phyloP scores from a whole-genome alignment of 2,113 vertebrate genomes.

The Pterophyllum scalare region DNA sequence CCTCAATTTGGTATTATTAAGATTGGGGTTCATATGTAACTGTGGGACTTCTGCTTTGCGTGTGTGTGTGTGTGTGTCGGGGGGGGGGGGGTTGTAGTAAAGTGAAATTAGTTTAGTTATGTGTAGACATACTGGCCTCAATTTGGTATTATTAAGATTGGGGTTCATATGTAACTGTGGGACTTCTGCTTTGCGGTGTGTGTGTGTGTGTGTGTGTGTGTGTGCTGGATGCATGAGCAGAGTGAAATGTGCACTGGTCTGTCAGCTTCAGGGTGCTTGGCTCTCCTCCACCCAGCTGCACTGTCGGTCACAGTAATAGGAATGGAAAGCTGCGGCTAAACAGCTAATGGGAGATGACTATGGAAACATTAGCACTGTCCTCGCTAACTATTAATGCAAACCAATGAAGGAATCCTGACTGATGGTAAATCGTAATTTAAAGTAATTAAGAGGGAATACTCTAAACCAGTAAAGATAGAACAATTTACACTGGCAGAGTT shows the following conservation, averaged over 20 bases:
- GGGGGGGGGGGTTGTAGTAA: no score
- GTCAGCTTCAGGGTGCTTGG: conserved; percentile 30
- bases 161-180: neutral
- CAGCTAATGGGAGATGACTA: conserved; percentile 70
- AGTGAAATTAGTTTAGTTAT: no score
- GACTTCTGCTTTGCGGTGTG: neutral
- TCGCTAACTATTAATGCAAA: conserved; percentile 54
- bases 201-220: conserved; percentile 17
- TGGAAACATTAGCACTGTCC: conserved; percentile 66
- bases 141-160: neutral
- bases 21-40: neutral
- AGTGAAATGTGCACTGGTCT: conserved; percentile 35
- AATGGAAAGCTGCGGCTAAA: conserved; percentile 68
- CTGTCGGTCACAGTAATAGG: conserved; percentile 73
- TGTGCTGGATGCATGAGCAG: conserved; percentile 10
- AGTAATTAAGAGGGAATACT: conserved; percentile 37
- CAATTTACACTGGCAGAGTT: neutral
- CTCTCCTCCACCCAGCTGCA: conserved; percentile 40
- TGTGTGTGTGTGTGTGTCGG: no score
- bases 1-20: neutral
- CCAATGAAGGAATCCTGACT: conserved; percentile 35
- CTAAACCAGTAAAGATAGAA: neutral
- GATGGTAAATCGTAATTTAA: conserved; percentile 45
- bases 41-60: neutral
- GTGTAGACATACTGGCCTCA: neutral